These are phyloP conservation scores for Poecile atricapillus DNA, from an alignment of 2,113 vertebrate species.

Conservation along the genomic window DNA sequence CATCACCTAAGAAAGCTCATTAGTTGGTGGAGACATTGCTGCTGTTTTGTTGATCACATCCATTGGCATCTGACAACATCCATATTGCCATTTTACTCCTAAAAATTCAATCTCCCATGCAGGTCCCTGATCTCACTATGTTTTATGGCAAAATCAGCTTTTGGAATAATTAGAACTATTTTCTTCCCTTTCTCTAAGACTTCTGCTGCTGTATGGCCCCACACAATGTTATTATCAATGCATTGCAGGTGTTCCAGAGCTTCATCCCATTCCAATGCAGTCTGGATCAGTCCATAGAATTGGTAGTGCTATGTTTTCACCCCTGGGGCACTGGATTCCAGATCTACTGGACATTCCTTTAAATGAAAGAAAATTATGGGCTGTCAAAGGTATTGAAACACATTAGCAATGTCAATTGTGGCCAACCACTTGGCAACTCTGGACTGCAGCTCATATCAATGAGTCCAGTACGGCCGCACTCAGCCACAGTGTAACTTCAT, in stretches of 20 bases:
- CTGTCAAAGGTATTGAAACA: not conserved
- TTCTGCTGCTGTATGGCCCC: not conserved
- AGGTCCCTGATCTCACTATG: not conserved
- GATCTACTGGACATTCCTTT: too few relatives aligned
- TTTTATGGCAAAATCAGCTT: not conserved
- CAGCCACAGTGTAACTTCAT: not conserved
- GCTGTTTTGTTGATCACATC: not conserved
- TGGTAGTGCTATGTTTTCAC: not conserved
- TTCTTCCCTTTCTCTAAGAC: not conserved
- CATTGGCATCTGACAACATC: not conserved
- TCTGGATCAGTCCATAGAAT: not conserved
- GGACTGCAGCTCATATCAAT: accelerated
- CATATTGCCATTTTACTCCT: not conserved
- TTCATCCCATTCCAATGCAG: not conserved
- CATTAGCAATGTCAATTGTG: not conserved
- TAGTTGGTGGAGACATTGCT: not conserved
- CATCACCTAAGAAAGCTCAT: not conserved
- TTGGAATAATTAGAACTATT: not conserved
- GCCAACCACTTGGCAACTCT: not conserved
- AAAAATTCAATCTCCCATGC: not conserved
- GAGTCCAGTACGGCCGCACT: not conserved
- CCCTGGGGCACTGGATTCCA: not conserved
- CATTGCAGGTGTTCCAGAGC: not conserved
- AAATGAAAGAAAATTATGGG: not conserved
- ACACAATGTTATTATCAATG: not conserved